A percentile compares a stretch with the other conserved stretches of the same genome.
Conservation (phyloP, 2,113 vertebrate species). For the Brachypodius melanocephalos region DNA sequence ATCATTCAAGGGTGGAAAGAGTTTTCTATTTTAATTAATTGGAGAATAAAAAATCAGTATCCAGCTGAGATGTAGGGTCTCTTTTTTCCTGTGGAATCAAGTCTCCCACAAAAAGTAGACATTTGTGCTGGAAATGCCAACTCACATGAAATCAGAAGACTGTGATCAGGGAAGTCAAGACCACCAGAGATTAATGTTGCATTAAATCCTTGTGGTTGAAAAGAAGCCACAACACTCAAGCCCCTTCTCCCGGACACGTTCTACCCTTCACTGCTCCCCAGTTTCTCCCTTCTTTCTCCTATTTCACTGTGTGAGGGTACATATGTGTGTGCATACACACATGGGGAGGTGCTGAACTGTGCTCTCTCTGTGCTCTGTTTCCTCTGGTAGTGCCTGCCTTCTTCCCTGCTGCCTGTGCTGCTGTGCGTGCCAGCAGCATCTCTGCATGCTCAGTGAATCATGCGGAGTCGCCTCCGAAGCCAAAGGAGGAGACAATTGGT, state of each 20-base stretch:
- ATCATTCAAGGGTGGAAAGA: not conserved
- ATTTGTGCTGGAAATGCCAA: not conserved
- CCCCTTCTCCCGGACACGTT: not conserved
- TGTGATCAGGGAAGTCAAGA: not conserved
- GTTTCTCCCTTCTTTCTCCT: not conserved
- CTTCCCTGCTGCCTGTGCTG: not conserved
- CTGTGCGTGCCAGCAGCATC: not conserved
- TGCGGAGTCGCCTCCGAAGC: not conserved
- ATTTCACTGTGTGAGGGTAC: not conserved
- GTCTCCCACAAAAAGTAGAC: not conserved
- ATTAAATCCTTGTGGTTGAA: not conserved
- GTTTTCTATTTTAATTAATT: not conserved
- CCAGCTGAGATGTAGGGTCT: not conserved
- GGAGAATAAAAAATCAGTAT: not conserved
- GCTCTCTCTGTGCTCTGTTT: not conserved
- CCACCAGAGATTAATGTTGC: not conserved
- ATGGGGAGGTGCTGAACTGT: not conserved
- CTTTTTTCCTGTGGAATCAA: not conserved
- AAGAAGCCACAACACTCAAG: slow-evolving; percentile 14
- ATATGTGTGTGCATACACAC: not conserved
- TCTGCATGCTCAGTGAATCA: not conserved
- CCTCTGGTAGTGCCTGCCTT: not conserved
- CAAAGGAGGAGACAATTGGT: not conserved
- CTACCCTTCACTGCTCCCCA: not conserved
- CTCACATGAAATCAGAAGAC: not conserved